A percentile compares a stretch with the other conserved stretches of the same genome.
phyloP scores from a whole-genome alignment of 2,113 vertebrate species.

The Corythornis madagascariensis region DNA sequence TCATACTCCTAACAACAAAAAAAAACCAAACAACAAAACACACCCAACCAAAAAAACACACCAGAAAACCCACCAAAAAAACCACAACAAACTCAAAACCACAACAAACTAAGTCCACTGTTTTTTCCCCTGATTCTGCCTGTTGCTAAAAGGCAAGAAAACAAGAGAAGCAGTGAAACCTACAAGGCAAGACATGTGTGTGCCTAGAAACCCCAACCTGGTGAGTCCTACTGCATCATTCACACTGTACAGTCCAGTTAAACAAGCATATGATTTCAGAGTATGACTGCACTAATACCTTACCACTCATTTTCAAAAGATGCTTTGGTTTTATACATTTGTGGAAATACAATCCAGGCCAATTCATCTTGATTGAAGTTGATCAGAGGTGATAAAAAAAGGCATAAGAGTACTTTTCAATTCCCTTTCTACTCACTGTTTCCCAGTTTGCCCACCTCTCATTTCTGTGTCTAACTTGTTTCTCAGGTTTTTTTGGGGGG shows the following conservation, averaged over 20 bases:
- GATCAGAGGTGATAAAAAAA: neutral
- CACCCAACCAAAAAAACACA: too few species aligned
- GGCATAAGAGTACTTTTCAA: neutral
- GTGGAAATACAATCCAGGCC: neutral
- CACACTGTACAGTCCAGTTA: neutral
- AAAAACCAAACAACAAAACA: too few species aligned
- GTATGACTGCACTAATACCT: neutral
- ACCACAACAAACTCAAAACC: too few species aligned
- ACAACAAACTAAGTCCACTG: neutral
- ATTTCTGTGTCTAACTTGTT: neutral
- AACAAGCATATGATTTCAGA: neutral
- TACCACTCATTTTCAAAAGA: neutral
- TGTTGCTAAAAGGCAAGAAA: neutral
- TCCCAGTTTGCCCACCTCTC: neutral
- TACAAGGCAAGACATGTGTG: neutral
- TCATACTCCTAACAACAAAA: neutral
- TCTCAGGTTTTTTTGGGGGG: too few species aligned
- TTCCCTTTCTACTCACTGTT: neutral
- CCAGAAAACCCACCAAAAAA: too few species aligned
- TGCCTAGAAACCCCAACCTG: neutral
- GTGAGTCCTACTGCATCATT: too few species aligned
- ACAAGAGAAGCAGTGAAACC: slow-evolving; percentile 20
- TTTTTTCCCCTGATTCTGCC: neutral
- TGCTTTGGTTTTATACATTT: neutral
- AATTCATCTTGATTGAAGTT: neutral